These are phyloP conservation scores for Chymomyza costata DNA, from an alignment of 1,140 invertebrate species.

Conservation along the genomic window DNA sequence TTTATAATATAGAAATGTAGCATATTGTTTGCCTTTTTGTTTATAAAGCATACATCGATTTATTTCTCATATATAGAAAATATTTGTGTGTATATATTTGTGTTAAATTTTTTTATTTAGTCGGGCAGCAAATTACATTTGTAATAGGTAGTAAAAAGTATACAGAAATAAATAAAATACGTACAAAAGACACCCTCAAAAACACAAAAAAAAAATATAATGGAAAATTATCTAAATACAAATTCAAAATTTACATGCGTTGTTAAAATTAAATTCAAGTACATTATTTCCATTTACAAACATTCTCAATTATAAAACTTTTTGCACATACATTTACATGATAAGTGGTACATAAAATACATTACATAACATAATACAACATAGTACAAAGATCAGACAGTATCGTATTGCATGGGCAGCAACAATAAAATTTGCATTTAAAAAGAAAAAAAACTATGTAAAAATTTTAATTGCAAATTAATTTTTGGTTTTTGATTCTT, in stretches of 20 bases:
- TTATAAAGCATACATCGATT: slow-evolving; percentile 29
- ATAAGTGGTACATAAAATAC: slow-evolving; percentile 15
- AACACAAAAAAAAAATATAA: slow-evolving; percentile 20
- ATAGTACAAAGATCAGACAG: slow-evolving; percentile 46
- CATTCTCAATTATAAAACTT: slow-evolving; percentile 30
- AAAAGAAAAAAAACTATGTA: slow-evolving; percentile 24
- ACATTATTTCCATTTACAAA: slow-evolving; percentile 37
- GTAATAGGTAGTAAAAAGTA: slow-evolving; percentile 36
- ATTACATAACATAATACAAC: slow-evolving; percentile 55
- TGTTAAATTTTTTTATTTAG: slow-evolving; percentile 58
- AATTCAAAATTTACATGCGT: slow-evolving; percentile 32
- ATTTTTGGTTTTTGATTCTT: too few relatives aligned
- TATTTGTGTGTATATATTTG: slow-evolving; percentile 69
- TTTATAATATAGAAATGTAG: slow-evolving; percentile 50
- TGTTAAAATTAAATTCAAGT: too few relatives aligned
- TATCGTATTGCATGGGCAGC: slow-evolving; percentile 21
- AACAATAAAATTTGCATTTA: slow-evolving; percentile 25
- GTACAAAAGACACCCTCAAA: slow-evolving; percentile 29
- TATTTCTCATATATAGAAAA: slow-evolving; percentile 50
- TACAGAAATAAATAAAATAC: slow-evolving; percentile 26
- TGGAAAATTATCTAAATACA: slow-evolving; percentile 31
- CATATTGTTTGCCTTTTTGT: slow-evolving; percentile 18
- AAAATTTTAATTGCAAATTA: slow-evolving; percentile 16
- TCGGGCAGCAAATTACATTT: slow-evolving; percentile 57
- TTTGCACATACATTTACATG: slow-evolving; percentile 38